Evolutionary conservation across 2,797 vertebrate genomes (phyloP), one percentile per base, ranked within the genome.

Genomic region (Orestias chungarensis): DNA sequence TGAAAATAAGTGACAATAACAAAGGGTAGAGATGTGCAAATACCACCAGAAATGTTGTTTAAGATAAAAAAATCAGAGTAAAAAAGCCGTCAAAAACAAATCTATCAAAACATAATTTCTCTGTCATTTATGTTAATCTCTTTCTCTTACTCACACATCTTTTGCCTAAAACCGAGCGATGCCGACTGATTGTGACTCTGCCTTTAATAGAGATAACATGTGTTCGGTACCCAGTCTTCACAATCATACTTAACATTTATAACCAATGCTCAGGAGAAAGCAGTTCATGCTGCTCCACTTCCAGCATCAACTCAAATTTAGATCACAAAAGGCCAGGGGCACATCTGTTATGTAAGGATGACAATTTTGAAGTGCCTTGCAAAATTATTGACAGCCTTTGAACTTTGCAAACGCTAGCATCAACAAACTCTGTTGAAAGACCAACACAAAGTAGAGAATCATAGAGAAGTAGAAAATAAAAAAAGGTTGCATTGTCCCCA

Each of bases 281-380:
- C 42, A 66, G 38, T 52, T 78, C 49, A 66, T 47, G 67, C 68
- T 66, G 52, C 76, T 76, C 44, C 64, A 55, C 62, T 44, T 70
- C 54, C 20, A 38, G 55, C 9, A 38, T 70, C 67, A 54, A 43
- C 44, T 7, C 9, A 38, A 52, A 23, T 59, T 78, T 76, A 65
- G 35, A 72, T 35, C 46, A 78, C 74, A 25, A 29, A 25, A 54
- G 23, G 25, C 50, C 7, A 31, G 52, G 25, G 64, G 71, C 67
- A 49, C 12, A 35, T 18, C 44, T 67, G 65, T 88, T 82, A 84
- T 54, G 68, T 81, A 87, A 85, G 50, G 50, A 82, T 70, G 77
- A 73, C 50, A 66, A 59, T 49, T 18, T 57, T 18, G 18, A 61
- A 23, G 57, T 1, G 4, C 55, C 31, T 35, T 61, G 57, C 18